Conservation (phyloP, 1,140 invertebrate species). For the Plodia interpunctella region DNA sequence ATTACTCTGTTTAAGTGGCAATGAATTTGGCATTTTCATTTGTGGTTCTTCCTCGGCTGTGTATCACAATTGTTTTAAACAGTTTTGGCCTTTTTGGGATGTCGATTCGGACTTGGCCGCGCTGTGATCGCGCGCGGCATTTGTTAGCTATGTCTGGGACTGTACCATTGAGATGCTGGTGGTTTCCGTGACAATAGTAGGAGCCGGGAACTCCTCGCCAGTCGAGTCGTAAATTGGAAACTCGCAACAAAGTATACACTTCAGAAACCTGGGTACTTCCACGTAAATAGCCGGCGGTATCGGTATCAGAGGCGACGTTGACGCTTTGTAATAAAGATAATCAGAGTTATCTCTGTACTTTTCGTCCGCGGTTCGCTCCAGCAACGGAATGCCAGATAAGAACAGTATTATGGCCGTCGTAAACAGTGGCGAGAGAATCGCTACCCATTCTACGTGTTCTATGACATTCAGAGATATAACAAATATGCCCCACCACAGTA, state of each 20-base stretch:
- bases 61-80: conserved; percentile 69
- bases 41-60: conserved; percentile 57
- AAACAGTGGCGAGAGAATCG: conserved; percentile 92
- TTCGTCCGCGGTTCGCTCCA: conserved; percentile 91
- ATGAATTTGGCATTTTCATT: conserved; percentile 63
- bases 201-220: conserved; percentile 80
- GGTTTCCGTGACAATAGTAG: conserved; percentile 83
- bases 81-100: conserved; percentile 38
- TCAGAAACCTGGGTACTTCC: conserved; percentile 88
- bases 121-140: conserved; percentile 75
- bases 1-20: conserved; percentile 68
- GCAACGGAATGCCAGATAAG: conserved; percentile 89
- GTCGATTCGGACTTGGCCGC: conserved; percentile 51
- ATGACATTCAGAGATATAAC: conserved; percentile 92
- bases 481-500: conserved; percentile 96
- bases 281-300: conserved; percentile 90
- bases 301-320: conserved; percentile 91
- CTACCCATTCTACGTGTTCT: conserved; percentile 87
- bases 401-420: conserved; percentile 93
- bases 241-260: conserved; percentile 91
- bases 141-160: conserved; percentile 87
- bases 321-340: conserved; percentile 91
- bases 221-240: conserved; percentile 90
- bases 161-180: conserved; percentile 85
- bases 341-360: conserved; percentile 90